Percentiles rank a stretch among this genome's conserved stretches.
Evolutionary conservation across 2,113 vertebrate genomes (phyloP).

Genomic region (Crotalus helleri): DNA sequence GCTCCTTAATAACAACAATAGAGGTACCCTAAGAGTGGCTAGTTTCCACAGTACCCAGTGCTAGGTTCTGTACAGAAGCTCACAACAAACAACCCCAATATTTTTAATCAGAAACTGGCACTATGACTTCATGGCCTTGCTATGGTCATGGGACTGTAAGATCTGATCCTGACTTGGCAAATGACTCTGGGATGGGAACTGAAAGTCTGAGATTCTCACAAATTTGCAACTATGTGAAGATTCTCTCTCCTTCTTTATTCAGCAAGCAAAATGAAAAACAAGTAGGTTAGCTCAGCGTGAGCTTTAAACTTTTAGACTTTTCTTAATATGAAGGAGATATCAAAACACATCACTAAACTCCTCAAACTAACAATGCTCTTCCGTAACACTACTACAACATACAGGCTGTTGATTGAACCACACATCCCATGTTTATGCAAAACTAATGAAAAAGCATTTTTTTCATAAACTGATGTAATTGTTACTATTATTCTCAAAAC

Average conservation of each 20-base stretch:
- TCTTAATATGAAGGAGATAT: not conserved
- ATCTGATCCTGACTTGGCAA: not conserved
- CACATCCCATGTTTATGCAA: constrained; percentile 25
- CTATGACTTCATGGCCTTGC: not conserved
- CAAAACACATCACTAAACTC: not conserved
- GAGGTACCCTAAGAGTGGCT: not conserved
- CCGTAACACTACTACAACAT: not conserved
- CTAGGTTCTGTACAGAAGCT: not conserved
- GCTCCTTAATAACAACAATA: not conserved
- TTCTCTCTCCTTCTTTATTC: not conserved
- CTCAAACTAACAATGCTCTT: not conserved
- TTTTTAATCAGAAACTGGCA: not conserved
- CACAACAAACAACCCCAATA: not conserved
- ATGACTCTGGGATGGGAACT: not conserved
- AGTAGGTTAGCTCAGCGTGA: not conserved
- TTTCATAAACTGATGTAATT: constrained; percentile 53
- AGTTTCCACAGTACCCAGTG: not conserved
- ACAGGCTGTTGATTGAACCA: constrained; percentile 15
- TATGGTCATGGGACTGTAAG: not conserved
- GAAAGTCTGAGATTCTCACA: not conserved
- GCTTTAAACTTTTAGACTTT: not conserved
- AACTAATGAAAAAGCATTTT: constrained; percentile 7
- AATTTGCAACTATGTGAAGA: not conserved
- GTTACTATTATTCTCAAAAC: constrained; percentile 33
- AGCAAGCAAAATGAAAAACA: not conserved